Evolutionary conservation across 2,888 invertebrate genomes (phyloP), one percentile per base, ranked within the genome.

Genomic region (Clitarchus hookeri): DNA sequence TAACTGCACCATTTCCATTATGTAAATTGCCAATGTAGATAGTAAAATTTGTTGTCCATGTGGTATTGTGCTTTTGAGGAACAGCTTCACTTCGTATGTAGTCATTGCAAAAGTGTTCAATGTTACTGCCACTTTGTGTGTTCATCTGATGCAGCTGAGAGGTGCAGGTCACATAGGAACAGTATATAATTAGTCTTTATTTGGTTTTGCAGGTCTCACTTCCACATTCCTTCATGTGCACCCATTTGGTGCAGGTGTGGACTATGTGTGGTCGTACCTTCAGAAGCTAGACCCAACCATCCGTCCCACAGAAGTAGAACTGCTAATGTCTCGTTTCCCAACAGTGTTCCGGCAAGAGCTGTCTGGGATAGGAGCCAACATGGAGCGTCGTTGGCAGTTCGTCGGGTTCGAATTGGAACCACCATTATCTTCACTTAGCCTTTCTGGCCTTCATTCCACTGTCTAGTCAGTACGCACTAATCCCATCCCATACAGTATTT

Each of bases 201-300:
- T 48, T 48, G 0, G 48, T 85, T 65, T 88, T 89, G n/a, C 87
- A 93, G 94, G 94, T 90, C 93, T 98, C 86, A 95, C 97, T 89
- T 96, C 98, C 8, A 96, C 97, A 12, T 98, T 98, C 92, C 93
- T 98, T 85, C 95, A 97, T 92, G 96, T 98, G 78, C 98, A 98
- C 92, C 98, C 98, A 0, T 96, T 96, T 90, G 98, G 98, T 84
- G 98, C 98, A 1, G 96, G 96, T 87, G 93, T 97, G 3, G 97
- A 97, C 91, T 97, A 97, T 91, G 95, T 98, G 88, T 97, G 97
- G 93, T 97, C 97, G 13, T 98, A 98, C 92, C 94, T 98, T 36
- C 96, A 96, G 90, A 96, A 96, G 90, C 92, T 97, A 88, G 95
- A 96, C 89, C 93, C 96, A 2, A 93, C 93, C 88, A 92, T 96